Evolutionary conservation across 1,140 invertebrate species (phyloP), one percentile per base, ranked within the genome.

Genomic region (Eumeta japonica): DNA sequence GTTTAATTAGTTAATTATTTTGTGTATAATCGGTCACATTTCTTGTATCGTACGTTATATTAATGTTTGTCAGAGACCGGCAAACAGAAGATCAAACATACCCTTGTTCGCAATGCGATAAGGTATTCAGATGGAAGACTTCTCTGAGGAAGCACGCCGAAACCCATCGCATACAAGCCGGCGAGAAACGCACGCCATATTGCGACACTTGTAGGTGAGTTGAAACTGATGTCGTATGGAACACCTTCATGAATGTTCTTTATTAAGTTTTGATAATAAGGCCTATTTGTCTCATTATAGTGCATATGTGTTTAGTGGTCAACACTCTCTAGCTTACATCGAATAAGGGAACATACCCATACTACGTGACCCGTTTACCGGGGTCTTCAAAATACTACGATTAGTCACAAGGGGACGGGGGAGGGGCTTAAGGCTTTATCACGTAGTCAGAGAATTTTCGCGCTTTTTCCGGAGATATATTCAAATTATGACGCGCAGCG

Each of bases 111-210:
- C 16, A 51, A 0, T 72, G 67, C 35, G 50, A 55, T 3, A 68
- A 72, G 30, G 57, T 63, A 17, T 68, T 72, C 41, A 32, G 62
- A 2, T 72, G 67, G 67, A 63, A 58, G 37, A 66, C 56, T n/a
- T 68, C 64, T 14, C 41, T 72, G 1, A 68, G 60, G 33, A 28
- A 64, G 11, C 67, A 72, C 37, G 15, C 60, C n/a, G 58, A 65
- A 31, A 57, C 47, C 0, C 67, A 72, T 32, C 18, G 58, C 0
- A 67, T 72, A 3, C 58, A 65, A 28, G 51, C 50, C 1, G 67
- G 67, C 2, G 52, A 63, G 52, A 68, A 67, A 35, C 30, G 64
- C 29, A 55, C 53, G 17, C 67, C 67, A 0, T 65, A 65, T 18
- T 68, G 67, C 28, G 64, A 62, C 14, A 47, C 63, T 3, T 72